A percentile compares a stretch with the other conserved stretches of the same genome.
Evolutionary conservation across 2,888 invertebrate genomes (phyloP).

Genomic region (Acleris laterana): DNA sequence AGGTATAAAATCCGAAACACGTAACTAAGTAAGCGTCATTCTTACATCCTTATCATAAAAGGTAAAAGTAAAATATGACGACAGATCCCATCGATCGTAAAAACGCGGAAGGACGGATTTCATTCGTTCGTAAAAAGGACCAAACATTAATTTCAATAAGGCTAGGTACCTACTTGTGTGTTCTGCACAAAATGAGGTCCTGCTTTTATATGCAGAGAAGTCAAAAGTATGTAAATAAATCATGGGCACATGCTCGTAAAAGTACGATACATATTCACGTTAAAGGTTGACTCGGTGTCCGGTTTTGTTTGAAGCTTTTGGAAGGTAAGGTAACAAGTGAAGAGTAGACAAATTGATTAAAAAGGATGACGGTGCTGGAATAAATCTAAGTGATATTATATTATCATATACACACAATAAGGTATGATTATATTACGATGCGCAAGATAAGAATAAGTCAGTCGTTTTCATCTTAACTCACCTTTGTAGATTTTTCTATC

Average conservation of each 20-base stretch:
- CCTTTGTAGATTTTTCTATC: too few relatives aligned
- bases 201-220: not conserved
- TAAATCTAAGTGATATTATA: too few relatives aligned
- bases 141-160: constrained; percentile 1
- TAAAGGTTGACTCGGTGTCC: not conserved
- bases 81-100: not conserved
- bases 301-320: not conserved
- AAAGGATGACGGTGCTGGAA: too few relatives aligned
- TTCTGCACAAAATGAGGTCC: not conserved
- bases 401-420: too few relatives aligned
- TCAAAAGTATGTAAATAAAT: constrained; percentile 3
- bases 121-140: not conserved
- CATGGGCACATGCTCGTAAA: not conserved
- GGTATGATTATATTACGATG: too few relatives aligned
- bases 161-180: not conserved
- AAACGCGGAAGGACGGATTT: not conserved
- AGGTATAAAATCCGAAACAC: not conserved
- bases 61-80: not conserved
- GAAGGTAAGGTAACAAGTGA: not conserved
- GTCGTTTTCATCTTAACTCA: too few relatives aligned
- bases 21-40: not conserved
- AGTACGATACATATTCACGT: not conserved
- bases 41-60: not conserved
- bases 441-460: too few relatives aligned
- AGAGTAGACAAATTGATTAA: too few relatives aligned